A percentile compares a stretch with the other conserved stretches of the same genome.
These are phyloP conservation scores for Heteromurus nitidus DNA, from an alignment of 2,888 invertebrate genomes.

Conservation along the genomic window DNA sequence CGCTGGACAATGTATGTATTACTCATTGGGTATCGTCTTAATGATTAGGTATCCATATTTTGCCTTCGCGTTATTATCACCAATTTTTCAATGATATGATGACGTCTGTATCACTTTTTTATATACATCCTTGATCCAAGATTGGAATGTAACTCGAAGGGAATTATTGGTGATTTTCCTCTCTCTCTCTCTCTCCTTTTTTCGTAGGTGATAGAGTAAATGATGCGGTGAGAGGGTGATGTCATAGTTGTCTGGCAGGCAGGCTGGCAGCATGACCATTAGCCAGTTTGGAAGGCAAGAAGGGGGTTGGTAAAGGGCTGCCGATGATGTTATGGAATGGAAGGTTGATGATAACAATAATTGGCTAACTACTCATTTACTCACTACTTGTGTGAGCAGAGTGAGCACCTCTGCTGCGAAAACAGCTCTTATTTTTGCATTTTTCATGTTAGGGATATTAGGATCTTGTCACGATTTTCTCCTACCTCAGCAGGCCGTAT, in stretches of 20 bases:
- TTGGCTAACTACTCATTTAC: constrained; percentile 39
- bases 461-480: constrained; percentile 41
- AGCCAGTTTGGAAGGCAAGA: constrained; percentile 16
- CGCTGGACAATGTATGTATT: constrained; percentile 8
- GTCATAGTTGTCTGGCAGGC: constrained; percentile 17
- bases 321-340: constrained; percentile 36
- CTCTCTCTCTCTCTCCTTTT: no score
- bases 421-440: background rate
- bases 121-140: constrained; percentile 21
- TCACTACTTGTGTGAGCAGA: constrained; percentile 10
- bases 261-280: background rate
- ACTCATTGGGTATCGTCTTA: no score
- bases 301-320: constrained; percentile 26
- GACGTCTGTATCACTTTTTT: background rate
- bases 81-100: no score
- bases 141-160: constrained; percentile 2
- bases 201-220: background rate
- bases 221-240: constrained; percentile 22
- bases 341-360: constrained; percentile 18
- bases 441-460: constrained; percentile 24
- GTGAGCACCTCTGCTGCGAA: background rate
- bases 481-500: no score
- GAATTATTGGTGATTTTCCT: background rate
- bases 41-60: no score
- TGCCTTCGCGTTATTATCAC: no score